Evolutionary conservation across 2,888 invertebrate species (phyloP).

Genomic region (Melanotus villosus): DNA sequence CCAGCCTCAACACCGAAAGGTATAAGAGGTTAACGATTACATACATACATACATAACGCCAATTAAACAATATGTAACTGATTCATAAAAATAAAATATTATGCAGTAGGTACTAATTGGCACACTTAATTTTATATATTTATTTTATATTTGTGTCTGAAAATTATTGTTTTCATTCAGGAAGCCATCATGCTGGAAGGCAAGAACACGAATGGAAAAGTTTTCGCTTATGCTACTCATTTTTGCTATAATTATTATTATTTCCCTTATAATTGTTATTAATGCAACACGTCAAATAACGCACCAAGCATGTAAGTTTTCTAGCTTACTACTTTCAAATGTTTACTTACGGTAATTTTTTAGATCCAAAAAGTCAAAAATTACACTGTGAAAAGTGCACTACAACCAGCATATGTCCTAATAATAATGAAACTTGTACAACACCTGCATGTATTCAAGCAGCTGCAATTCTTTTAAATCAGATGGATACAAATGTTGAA

Average conservation of each 20-base stretch:
- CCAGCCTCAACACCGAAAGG: too few relatives aligned
- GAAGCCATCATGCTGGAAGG: conserved; percentile 80
- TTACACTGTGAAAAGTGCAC: not conserved
- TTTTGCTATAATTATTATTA: not conserved
- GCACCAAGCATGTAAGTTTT: too few relatives aligned
- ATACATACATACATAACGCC: too few relatives aligned
- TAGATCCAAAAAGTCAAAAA: not conserved
- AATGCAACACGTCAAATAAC: not conserved
- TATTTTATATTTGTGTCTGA: too few relatives aligned
- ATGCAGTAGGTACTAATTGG: too few relatives aligned
- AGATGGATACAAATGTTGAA: conserved; percentile 52
- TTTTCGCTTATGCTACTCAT: not conserved
- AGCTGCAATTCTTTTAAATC: conserved; percentile 78
- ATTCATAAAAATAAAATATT: too few relatives aligned
- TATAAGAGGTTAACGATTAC: too few relatives aligned
- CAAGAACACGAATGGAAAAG: not conserved
- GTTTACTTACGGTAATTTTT: too few relatives aligned
- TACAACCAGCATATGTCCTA: not conserved
- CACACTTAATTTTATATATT: too few relatives aligned
- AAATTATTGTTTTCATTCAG: conserved; percentile 64
- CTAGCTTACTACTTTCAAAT: too few relatives aligned
- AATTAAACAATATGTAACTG: too few relatives aligned
- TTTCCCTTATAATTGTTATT: not conserved
- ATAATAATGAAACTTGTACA: conserved; percentile 54
- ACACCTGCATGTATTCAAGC: conserved; percentile 81